phyloP scores from a whole-genome alignment of 2,113 vertebrate species.

The Dipodomys stephensi region DNA sequence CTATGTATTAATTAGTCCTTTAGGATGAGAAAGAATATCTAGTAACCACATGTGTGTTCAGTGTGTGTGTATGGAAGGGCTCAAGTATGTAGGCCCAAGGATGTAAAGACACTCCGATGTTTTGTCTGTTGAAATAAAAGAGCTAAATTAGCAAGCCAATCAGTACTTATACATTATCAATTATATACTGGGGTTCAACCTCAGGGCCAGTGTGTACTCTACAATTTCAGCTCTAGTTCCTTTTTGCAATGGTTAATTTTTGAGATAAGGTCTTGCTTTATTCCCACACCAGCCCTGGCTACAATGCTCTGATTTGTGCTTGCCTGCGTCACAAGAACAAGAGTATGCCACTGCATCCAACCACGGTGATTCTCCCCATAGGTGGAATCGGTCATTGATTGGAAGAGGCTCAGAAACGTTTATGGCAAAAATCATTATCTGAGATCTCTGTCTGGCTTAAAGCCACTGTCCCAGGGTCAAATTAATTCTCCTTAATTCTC shows the following conservation, averaged over 20 bases:
- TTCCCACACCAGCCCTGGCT: no score
- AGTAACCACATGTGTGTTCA: background rate
- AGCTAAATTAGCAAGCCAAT: background rate
- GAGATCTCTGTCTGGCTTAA: no score
- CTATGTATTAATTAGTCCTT: background rate
- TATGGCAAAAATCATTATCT: no score
- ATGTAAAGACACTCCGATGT: background rate
- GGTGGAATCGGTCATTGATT: no score
- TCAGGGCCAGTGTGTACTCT: no score
- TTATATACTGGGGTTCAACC: no score
- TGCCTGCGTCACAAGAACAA: no score
- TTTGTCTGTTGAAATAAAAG: background rate
- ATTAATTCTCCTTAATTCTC: conserved; percentile 25
- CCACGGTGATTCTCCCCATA: no score
- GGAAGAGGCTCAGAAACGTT: no score
- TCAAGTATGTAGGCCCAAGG: background rate
- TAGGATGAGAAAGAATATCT: conserved; percentile 7
- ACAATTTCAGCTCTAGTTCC: background rate
- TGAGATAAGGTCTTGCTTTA: no score
- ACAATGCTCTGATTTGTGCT: no score
- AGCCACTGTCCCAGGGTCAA: background rate
- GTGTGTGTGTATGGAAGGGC: background rate
- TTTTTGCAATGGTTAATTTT: background rate
- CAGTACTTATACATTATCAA: background rate
- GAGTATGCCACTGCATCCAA: no score